Evolutionary conservation across 2,113 vertebrate genomes (phyloP).

Genomic region (Pedetes capensis): DNA sequence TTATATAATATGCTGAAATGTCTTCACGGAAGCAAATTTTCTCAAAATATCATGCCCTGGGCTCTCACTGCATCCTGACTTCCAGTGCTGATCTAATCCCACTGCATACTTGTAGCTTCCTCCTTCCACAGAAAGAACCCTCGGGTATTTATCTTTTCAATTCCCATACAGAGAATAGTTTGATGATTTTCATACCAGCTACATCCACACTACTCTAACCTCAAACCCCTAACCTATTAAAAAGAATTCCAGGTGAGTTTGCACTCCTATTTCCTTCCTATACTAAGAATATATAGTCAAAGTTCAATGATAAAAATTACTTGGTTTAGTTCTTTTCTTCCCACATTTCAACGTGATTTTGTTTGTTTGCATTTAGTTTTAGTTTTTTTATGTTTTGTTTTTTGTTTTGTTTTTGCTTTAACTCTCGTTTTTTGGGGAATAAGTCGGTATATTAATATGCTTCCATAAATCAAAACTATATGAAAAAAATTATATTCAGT

Average conservation of each 20-base stretch:
- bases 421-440: not conserved
- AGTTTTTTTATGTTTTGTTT: no score
- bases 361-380: not conserved
- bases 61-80: not conserved
- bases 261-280: fast-evolving
- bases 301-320: not conserved
- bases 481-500: not conserved
- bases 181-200: not conserved
- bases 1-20: not conserved
- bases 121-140: not conserved
- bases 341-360: not conserved
- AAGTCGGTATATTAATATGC: not conserved
- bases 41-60: not conserved
- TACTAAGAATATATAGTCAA: not conserved
- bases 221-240: not conserved
- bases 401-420: not conserved
- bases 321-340: not conserved
- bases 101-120: not conserved
- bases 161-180: not conserved
- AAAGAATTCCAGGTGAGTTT: not conserved
- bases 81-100: not conserved
- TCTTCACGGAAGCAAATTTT: not conserved
- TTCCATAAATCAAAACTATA: not conserved
- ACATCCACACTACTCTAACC: not conserved
- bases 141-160: not conserved